Evolutionary conservation across 2,888 invertebrate species (phyloP).

Genomic region (Callinectes sapidus): DNA sequence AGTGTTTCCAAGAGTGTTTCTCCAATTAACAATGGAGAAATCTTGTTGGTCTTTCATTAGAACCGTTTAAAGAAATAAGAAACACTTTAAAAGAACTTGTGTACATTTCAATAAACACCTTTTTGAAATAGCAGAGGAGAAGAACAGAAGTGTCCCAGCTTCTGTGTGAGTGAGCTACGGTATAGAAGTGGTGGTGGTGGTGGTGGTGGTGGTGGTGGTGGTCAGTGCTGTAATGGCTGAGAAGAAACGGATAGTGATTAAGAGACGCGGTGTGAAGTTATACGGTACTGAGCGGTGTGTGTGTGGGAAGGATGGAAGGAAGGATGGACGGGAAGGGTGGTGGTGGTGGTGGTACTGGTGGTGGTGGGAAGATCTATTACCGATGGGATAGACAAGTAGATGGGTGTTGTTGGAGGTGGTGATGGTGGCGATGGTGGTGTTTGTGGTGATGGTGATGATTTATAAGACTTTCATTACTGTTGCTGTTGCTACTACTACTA

Average conservation of each 20-base stretch:
- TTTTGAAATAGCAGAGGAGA: too few species aligned
- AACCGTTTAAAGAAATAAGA: too few species aligned
- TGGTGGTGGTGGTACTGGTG: neutral
- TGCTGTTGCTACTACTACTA: neutral
- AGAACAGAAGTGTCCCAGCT: too few species aligned
- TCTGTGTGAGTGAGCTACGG: too few species aligned
- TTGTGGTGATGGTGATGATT: neutral
- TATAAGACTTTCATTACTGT: neutral
- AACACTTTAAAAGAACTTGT: too few species aligned
- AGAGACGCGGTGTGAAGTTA: neutral
- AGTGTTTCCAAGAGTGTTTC: too few species aligned
- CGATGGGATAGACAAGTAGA: neutral
- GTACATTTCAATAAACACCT: too few species aligned
- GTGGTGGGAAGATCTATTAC: neutral
- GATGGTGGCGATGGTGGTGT: too few species aligned
- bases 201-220: neutral
- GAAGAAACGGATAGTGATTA: neutral
- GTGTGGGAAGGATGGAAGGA: neutral
- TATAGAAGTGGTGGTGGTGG: too few species aligned
- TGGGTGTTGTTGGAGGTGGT: too few species aligned
- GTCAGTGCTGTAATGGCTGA: neutral
- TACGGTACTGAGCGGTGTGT: neutral
- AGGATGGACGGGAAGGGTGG: neutral
- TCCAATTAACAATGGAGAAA: too few species aligned
- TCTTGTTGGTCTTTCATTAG: too few species aligned